Evolutionary conservation across 2,888 invertebrate species (phyloP), one percentile per base, ranked within the genome.

Genomic region (Tridacna gigas): DNA sequence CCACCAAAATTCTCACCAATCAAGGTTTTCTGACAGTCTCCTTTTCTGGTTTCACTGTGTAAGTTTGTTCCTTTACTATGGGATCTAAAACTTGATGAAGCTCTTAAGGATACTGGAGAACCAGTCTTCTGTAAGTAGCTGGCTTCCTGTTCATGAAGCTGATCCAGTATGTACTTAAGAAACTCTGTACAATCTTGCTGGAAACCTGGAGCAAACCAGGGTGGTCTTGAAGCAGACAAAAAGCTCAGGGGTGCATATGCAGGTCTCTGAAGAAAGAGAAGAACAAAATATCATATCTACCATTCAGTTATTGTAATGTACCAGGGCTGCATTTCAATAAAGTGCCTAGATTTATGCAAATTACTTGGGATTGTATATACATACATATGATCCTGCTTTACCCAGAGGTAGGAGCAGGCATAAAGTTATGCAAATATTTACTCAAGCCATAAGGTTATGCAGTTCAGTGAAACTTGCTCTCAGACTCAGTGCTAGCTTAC

Each of bases 121-220:
- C 37, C 71, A 63, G 51, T 20, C 28, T 51, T 74, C 25, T 45
- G 56, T 26, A 65, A 60, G 47, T 61, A 77, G 67, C 78, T 88
- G 79, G 82, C 83, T 83, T 97, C 97, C 91, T 97, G 97, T 86
- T 97, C 97, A 86, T 97, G 97, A 79, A 98, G 94, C 79, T 96
- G 95, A 93, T 97, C 97, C 90, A 97, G 95, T 15, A 97, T 96
- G 96, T 92, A 97, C 73, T 97, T 97, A 79, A 98, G 95, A 95
- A 97, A 98, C 95, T 98, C 98, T 0, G 97, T 97, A 94, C 98
- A 97, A 91, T 98, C 98, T 92, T 98, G 98, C 91, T 98, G 98
- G 86, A 97, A 96, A 22, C 97, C 97, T 11, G 96, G 96, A 51
- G 96, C 96, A 94, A 98, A 98, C 92, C 97, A 97, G 0, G 97